Percentiles rank a stretch among this genome's conserved stretches.
Conservation (phyloP, 2,113 vertebrate species). For the Alces alces region DNA sequence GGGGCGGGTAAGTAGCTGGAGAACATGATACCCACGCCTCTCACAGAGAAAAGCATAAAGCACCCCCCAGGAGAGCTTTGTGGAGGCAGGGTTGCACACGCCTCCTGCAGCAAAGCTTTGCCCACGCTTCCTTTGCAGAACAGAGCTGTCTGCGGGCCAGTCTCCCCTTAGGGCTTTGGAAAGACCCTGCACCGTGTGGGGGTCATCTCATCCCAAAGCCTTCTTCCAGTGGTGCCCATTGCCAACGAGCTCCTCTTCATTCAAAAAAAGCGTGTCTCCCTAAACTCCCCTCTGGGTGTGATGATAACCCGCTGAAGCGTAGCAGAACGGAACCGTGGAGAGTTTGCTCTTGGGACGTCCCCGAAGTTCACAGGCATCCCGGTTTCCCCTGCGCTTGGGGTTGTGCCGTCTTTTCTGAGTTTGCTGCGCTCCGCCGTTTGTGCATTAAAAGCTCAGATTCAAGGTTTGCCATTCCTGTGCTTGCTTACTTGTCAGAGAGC, state of each 20-base stretch:
- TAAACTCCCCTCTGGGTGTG: not conserved
- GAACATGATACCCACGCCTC: not conserved
- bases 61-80: not conserved
- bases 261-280: not conserved
- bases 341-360: fast-evolving
- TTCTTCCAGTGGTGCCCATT: fast-evolving
- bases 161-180: fast-evolving
- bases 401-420: fast-evolving
- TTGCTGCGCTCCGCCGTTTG: fast-evolving
- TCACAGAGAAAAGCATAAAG: not conserved
- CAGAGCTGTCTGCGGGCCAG: fast-evolving
- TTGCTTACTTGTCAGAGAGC: not conserved
- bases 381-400: fast-evolving
- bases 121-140: not conserved
- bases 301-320: no score
- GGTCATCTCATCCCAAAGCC: not conserved
- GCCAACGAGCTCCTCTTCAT: fast-evolving
- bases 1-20: not conserved
- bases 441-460: not conserved
- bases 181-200: not conserved
- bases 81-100: fast-evolving
- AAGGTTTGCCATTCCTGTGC: not conserved
- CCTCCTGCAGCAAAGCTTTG: no score
- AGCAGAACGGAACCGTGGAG: not conserved
- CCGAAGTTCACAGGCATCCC: fast-evolving